Evolutionary conservation across 1,140 invertebrate species (phyloP), one percentile per base, ranked within the genome.

Genomic region (Drosophila athabasca): DNA sequence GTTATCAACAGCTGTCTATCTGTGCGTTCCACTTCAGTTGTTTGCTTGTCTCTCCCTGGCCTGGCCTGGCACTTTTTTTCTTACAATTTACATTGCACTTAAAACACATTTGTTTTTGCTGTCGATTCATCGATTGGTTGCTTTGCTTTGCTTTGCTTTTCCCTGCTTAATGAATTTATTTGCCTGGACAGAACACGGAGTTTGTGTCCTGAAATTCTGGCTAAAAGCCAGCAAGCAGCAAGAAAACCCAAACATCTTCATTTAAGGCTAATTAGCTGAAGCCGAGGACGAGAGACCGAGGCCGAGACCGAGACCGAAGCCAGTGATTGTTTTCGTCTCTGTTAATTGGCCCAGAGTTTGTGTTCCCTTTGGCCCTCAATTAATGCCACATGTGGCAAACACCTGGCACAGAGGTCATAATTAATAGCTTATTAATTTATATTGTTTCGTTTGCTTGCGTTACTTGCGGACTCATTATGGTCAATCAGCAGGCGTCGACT

Each of bases 391-490:
- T 53, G 45, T 75, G 77, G 43, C 70, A 75, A 69, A 70, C 77
- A 79, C 69, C 44, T 72, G 67, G 31, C 6, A 46, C 39, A 29
- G 53, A 43, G 50, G 11, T 44, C 22, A 66, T 83, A 76, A 87
- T 88, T 88, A 87, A 87, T 87, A 82, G 76, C 62, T 66, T 72
- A 87, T 88, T 87, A 87, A 87, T 79, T 77, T 66, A 71, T 64
- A 71, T 68, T 88, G 73, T 79, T 87, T 65, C 68, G 48, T 65
- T 79, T 85, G 69, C 64, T 79, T 85, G 69, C 64, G 50, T 62
- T 85, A 70, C 52, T 61, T 52, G 49, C 46, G 39, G 49, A 41
- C 45, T 49, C 59, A 87, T 78, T 75, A 87, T 55, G 51, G 62
- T 50, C 75, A 68, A 80, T 68, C 59, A 66, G 55, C 51, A 62